These are phyloP conservation scores for Pandemis heparana DNA, from an alignment of 2,888 invertebrate species.

Conservation along the genomic window DNA sequence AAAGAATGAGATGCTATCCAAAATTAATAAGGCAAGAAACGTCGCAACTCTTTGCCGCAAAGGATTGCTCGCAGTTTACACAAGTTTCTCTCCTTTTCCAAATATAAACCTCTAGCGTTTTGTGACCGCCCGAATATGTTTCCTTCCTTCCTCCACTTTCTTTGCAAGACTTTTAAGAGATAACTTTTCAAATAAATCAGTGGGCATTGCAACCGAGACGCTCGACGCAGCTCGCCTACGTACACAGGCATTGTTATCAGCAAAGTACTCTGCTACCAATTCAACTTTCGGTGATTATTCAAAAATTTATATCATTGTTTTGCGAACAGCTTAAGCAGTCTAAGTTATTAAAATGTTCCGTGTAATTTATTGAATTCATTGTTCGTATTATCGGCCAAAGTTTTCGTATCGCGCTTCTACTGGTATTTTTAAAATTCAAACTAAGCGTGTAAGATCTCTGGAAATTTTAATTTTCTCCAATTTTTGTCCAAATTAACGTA, in stretches of 20 bases:
- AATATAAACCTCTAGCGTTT: conserved; percentile 55
- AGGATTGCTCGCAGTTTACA: conserved; percentile 44
- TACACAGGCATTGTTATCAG: conserved; percentile 72
- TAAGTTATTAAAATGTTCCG: conserved; percentile 27
- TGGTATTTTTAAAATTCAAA: background rate
- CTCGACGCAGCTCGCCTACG: conserved; percentile 55
- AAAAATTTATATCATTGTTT: conserved; percentile 64
- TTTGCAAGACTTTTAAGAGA: conserved; percentile 62
- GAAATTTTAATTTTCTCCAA: background rate
- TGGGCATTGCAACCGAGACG: conserved; percentile 65
- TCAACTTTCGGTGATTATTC: conserved; percentile 67
- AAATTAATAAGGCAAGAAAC: conserved; percentile 32
- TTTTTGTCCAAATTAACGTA: conserved; percentile 20
- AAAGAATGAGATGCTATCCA: conserved; percentile 1
- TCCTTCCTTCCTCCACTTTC: conserved; percentile 56
- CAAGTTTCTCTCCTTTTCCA: conserved; percentile 51
- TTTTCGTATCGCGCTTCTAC: background rate
- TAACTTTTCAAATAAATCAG: conserved; percentile 81
- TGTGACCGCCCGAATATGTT: conserved; percentile 66
- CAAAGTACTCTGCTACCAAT: conserved; percentile 52
- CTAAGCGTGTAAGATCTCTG: background rate
- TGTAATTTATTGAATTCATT: conserved; percentile 30
- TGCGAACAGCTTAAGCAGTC: conserved; percentile 45
- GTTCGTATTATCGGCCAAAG: conserved; percentile 1
- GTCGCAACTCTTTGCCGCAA: conserved; percentile 40